Conservation (phyloP, 2,888 invertebrate genomes). For the Andrena flavipes region DNA sequence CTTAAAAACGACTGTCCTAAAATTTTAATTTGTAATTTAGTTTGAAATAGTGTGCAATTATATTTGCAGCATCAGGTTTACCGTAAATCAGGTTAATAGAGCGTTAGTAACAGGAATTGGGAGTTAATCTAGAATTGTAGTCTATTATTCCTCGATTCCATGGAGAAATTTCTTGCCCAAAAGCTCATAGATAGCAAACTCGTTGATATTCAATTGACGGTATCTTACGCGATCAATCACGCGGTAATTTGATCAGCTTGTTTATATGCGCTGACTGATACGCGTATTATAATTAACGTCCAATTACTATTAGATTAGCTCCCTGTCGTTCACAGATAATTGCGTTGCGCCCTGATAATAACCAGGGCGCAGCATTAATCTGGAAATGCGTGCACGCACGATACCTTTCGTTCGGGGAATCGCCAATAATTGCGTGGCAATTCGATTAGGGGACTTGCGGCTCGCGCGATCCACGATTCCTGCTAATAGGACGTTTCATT, state of each 20-base stretch:
- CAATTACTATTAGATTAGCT: constrained; percentile 47
- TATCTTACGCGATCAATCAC: constrained; percentile 29
- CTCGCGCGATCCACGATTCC: constrained; percentile 12
- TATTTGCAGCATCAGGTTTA: too few species aligned
- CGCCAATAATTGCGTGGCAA: constrained; percentile 37
- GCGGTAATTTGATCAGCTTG: constrained; percentile 38
- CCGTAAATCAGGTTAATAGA: background rate
- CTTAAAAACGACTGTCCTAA: too few species aligned
- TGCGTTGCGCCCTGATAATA: constrained; percentile 39
- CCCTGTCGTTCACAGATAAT: constrained; percentile 45
- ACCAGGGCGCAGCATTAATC: constrained; percentile 29
- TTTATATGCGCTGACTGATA: constrained; percentile 47
- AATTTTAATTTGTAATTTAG: background rate
- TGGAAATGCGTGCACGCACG: constrained; percentile 33
- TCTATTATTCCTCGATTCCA: background rate
- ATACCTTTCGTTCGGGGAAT: constrained; percentile 53
- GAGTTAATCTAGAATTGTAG: background rate
- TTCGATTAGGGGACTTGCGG: constrained; percentile 35
- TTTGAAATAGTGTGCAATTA: background rate
- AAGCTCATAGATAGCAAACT: background rate
- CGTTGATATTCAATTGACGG: constrained; percentile 21
- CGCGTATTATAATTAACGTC: constrained; percentile 51
- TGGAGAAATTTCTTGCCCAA: background rate
- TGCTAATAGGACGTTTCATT: constrained; percentile 33
- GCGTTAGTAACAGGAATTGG: background rate